Conservation (phyloP, 2,888 invertebrate genomes). For the Xanthia icteritia region DNA sequence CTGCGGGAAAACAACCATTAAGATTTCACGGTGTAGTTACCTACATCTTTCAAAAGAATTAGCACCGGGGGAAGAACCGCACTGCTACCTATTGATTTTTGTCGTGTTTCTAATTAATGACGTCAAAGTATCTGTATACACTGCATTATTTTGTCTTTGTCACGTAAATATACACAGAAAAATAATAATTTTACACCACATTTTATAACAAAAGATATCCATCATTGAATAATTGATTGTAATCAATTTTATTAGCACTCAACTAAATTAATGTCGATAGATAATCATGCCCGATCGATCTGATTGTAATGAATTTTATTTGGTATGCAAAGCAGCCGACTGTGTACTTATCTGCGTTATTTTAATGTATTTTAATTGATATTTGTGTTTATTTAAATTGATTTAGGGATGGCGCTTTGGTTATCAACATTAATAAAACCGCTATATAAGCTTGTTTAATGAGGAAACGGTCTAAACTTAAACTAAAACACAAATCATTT, state of each 20-base stretch:
- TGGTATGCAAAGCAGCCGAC: slow-evolving; percentile 32
- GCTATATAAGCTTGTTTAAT: neutral
- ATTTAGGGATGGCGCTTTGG: slow-evolving; percentile 19
- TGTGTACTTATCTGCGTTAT: slow-evolving; percentile 4
- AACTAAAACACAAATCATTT: neutral
- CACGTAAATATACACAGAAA: neutral
- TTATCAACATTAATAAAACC: neutral
- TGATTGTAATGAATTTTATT: slow-evolving; percentile 15
- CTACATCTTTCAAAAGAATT: neutral
- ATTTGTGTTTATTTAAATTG: slow-evolving; percentile 49
- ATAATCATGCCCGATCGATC: neutral
- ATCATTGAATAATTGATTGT: slow-evolving; percentile 15
- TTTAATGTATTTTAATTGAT: slow-evolving; percentile 47
- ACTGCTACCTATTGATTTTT: neutral
- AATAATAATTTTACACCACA: slow-evolving; percentile 18
- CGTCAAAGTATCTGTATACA: neutral
- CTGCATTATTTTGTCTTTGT: neutral
- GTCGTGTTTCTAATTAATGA: neutral
- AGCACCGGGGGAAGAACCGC: neutral
- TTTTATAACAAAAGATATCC: slow-evolving; percentile 34
- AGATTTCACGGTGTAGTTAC: too few relatives aligned
- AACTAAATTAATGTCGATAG: slow-evolving; percentile 32
- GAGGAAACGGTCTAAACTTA: neutral
- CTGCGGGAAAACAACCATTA: too few relatives aligned
- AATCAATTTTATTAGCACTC: slow-evolving; percentile 47